Percentiles rank a stretch among this genome's conserved stretches.
Evolutionary conservation across 2,113 vertebrate species (phyloP).

Genomic region (Hippoglossus stenolepis): DNA sequence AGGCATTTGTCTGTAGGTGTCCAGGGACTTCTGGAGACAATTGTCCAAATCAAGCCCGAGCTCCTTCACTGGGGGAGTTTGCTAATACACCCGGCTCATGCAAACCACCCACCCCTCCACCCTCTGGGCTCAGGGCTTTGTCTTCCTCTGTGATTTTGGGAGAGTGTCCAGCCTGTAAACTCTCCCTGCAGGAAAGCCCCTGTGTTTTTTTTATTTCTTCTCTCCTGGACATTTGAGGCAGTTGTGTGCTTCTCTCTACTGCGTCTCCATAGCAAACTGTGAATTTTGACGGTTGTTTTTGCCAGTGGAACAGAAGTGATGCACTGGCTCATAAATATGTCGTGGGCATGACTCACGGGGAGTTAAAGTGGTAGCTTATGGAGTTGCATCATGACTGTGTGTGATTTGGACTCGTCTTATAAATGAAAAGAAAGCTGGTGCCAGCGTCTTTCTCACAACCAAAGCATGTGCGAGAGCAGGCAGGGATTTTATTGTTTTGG

Average conservation of each 20-base stretch:
- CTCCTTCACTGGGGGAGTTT: constrained; percentile 50
- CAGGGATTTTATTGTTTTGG: neutral
- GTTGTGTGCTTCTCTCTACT: constrained; percentile 27
- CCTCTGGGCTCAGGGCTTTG: constrained; percentile 44
- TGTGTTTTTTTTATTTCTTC: neutral
- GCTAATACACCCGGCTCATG: constrained; percentile 36
- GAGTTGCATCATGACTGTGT: constrained; percentile 41
- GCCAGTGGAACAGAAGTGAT: constrained; percentile 35
- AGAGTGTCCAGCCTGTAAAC: constrained; percentile 39
- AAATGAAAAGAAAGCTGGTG: constrained; percentile 22
- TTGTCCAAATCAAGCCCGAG: constrained; percentile 67
- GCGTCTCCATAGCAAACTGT: constrained; percentile 67
- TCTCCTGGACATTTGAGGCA: constrained; percentile 31
- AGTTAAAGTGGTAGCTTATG: constrained; percentile 45
- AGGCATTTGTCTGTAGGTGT: constrained; percentile 69
- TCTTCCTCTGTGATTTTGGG: constrained; percentile 45
- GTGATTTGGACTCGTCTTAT: constrained; percentile 29
- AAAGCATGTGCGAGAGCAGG: constrained; percentile 27
- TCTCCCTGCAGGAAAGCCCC: constrained; percentile 69
- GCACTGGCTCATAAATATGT: constrained; percentile 34
- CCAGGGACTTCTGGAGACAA: constrained; percentile 71
- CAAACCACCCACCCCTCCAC: constrained; percentile 5
- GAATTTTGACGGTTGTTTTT: constrained; percentile 47
- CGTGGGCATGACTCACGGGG: constrained; percentile 43
- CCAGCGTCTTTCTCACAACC: constrained; percentile 30